Percentiles rank a stretch among this genome's conserved stretches.
Conservation (phyloP, 1,140 invertebrate species). For the Drosophila pachea region DNA sequence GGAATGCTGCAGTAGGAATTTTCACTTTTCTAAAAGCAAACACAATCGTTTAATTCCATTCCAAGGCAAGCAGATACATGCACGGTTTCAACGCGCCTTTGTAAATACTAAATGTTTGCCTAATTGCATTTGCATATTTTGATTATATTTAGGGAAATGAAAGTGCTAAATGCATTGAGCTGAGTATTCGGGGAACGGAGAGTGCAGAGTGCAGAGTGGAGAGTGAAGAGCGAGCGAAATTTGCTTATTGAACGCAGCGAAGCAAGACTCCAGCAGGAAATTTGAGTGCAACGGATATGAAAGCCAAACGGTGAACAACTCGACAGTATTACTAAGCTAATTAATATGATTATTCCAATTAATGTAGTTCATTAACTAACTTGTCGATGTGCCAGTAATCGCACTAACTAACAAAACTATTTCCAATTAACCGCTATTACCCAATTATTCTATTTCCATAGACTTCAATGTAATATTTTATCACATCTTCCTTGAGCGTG, state of each 20-base stretch:
- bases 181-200: conserved; percentile 3
- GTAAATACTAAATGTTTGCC: conserved; percentile 56
- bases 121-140: conserved; percentile 77
- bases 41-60: conserved; percentile 34
- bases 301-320: conserved; percentile 4
- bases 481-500: background rate
- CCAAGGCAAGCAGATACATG: conserved; percentile 37
- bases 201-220: background rate
- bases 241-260: conserved; percentile 8
- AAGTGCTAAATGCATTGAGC: conserved; percentile 64
- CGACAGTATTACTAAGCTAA: conserved; percentile 4
- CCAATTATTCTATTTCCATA: conserved; percentile 1
- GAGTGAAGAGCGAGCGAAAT: background rate
- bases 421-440: conserved; percentile 7
- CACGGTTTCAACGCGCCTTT: conserved; percentile 45
- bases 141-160: conserved; percentile 71
- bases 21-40: conserved; percentile 33
- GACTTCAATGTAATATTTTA: conserved; percentile 4
- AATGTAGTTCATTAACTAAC: conserved; percentile 19
- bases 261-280: conserved; percentile 36
- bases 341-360: conserved; percentile 11
- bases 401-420: background rate
- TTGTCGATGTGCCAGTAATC: conserved; percentile 1
- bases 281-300: conserved; percentile 41
- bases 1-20: conserved; percentile 31